Percentiles rank a stretch among this genome's conserved stretches.
Conservation (phyloP, 2,888 invertebrate species). For the Cryptocheilus praepositus region DNA sequence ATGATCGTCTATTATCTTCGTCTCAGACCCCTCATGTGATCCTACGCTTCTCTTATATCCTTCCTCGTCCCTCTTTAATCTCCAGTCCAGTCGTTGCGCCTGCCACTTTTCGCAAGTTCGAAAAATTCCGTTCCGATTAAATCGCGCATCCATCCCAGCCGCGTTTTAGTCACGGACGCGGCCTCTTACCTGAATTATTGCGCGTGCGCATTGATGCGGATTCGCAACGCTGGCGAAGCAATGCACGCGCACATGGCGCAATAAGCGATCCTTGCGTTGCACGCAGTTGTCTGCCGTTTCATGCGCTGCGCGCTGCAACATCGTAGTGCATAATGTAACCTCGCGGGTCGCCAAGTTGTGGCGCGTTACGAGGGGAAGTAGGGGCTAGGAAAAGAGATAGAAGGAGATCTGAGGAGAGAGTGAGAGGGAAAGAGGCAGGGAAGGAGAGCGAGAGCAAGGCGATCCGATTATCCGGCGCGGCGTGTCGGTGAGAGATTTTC, state of each 20-base stretch:
- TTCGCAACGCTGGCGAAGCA: background rate
- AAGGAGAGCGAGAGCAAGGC: conserved; percentile 8
- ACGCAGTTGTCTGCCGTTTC: no score
- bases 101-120: no score
- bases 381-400: background rate
- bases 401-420: no score
- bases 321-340: no score
- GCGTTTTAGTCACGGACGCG: conserved; percentile 34
- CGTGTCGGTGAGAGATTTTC: conserved; percentile 62
- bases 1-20: no score
- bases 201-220: conserved; percentile 5
- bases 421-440: background rate
- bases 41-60: no score
- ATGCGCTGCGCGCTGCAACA: no score
- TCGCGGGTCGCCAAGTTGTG: conserved; percentile 1
- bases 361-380: background rate
- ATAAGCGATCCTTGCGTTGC: no score
- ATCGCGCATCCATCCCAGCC: conserved; percentile 11
- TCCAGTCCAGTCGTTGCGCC: no score
- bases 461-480: background rate
- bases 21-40: no score
- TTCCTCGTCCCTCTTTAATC: no score
- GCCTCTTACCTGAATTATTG: conserved; percentile 36
- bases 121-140: conserved; percentile 29
- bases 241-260: conserved; percentile 12